Conservation (phyloP, 2,113 vertebrate genomes). For the Laticauda colubrina region DNA sequence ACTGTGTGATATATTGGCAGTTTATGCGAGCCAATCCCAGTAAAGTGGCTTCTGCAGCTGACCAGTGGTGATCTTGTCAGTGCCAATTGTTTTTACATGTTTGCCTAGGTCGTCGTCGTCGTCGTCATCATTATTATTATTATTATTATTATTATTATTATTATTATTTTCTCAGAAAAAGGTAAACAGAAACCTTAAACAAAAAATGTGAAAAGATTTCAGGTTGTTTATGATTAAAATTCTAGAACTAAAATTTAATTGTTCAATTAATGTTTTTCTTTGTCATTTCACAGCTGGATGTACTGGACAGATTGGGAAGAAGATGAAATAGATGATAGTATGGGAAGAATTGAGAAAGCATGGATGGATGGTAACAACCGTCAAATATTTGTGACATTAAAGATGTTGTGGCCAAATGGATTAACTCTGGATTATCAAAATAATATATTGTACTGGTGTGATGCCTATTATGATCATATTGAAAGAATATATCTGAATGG, state of each 20-base stretch:
- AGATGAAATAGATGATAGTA: constrained; percentile 94
- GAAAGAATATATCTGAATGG: constrained; percentile 95
- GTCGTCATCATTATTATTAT: no score
- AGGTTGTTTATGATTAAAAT: not conserved
- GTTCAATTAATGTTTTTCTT: constrained; percentile 45
- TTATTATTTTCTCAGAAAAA: not conserved
- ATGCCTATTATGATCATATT: constrained; percentile 98
- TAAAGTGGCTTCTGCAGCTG: no score
- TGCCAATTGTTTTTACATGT: no score
- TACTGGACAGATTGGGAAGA: constrained; percentile 99
- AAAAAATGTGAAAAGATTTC: not conserved
- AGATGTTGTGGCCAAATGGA: constrained; percentile 98
- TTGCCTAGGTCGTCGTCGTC: no score
- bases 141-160: not conserved
- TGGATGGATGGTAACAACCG: constrained; percentile 96
- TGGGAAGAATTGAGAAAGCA: constrained; percentile 95
- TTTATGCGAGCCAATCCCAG: no score
- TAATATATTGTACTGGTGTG: constrained; percentile 95
- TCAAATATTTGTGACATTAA: constrained; percentile 92
- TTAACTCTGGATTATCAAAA: constrained; percentile 88
- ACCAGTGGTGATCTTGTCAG: no score
- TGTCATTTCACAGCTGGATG: constrained; percentile 86
- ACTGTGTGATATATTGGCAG: no score
- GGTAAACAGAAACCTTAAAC: not conserved
- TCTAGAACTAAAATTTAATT: not conserved